Conservation (phyloP, 1,140 invertebrate species). For the Thereuonema tuberculata region DNA sequence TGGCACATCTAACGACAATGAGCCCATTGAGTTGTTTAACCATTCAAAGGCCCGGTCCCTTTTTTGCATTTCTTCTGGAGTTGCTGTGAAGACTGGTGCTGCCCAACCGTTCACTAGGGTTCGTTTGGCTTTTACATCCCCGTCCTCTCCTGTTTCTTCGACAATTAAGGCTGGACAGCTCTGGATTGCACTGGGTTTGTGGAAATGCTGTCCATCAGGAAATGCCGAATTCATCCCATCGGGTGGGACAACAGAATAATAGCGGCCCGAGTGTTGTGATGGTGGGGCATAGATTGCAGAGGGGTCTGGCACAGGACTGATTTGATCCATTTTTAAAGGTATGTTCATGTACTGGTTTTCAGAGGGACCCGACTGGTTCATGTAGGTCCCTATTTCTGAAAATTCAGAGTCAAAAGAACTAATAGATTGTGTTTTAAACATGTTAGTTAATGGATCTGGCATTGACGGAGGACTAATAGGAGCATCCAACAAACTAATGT, state of each 20-base stretch:
- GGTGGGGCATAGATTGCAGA: too few species aligned
- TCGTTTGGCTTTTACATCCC: background rate
- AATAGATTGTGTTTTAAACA: too few species aligned
- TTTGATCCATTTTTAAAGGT: too few species aligned
- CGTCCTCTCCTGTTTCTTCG: background rate
- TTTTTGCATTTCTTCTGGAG: background rate
- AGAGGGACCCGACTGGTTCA: background rate
- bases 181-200: background rate
- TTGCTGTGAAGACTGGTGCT: background rate
- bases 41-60: constrained; percentile 31
- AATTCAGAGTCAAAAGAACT: too few species aligned
- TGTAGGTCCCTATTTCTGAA: too few species aligned
- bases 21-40: constrained; percentile 28
- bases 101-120: too few species aligned
- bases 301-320: too few species aligned
- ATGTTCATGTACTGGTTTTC: constrained; percentile 3
- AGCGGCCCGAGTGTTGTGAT: too few species aligned
- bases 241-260: background rate
- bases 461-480: too few species aligned
- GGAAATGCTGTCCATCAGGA: background rate
- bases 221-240: background rate
- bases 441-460: too few species aligned
- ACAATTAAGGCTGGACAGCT: constrained; percentile 11
- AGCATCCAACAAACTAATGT: too few species aligned
- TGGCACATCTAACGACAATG: constrained; percentile 21